Base-by-base conservation (phyloP, 2,797 vertebrate species). In the Smutsia gigantea region DNA sequence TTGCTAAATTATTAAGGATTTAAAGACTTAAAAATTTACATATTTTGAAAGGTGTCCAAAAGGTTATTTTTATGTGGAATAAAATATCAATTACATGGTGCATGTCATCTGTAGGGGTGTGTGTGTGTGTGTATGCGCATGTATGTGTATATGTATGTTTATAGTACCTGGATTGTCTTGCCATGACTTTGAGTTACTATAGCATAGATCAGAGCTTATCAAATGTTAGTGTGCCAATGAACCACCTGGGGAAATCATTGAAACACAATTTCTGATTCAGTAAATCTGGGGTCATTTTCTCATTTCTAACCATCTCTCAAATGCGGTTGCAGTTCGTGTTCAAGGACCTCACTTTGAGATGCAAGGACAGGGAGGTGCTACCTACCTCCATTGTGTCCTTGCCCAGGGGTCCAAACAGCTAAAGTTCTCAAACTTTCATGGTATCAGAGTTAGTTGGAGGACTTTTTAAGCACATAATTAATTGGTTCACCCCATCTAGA, bases 161-260 rank as follows among this genome's bases (percentile, higher is more conserved):
- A 66, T 15, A 46, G 46, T 46, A 93, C 37, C 29, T 95, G 53
- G 6, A 74, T 90, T 57, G 19, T 74, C 34, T 92, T 74, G 49
- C 8, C 21, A 37, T 37, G 37, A 74, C 55, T 87, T 59, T 82
- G 64, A 90, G 68, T 90, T 51, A 61, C 59, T 72, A 69, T 18
- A 61, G 19, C 25, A 88, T 37, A 81, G 25, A 66, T 66, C 31
- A 55, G 57, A 64, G 42, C 25, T 46, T 95, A 34, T 85, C 29
- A 96, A 96, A 79, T 88, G 83, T 94, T 91, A 69, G 83, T 83
- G 53, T 72, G 34, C 13, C 37, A 37, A 31, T 39, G 42, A 87
- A 15, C 57, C 55, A 96, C 27, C 59, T 75, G 46, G 18, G 29
- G 51, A 79, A 88, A 77, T 69, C 5, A n/a, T 94, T 90, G 46